Evolutionary conservation across 2,888 invertebrate genomes (phyloP).

Genomic region (Cantharis rufa): DNA sequence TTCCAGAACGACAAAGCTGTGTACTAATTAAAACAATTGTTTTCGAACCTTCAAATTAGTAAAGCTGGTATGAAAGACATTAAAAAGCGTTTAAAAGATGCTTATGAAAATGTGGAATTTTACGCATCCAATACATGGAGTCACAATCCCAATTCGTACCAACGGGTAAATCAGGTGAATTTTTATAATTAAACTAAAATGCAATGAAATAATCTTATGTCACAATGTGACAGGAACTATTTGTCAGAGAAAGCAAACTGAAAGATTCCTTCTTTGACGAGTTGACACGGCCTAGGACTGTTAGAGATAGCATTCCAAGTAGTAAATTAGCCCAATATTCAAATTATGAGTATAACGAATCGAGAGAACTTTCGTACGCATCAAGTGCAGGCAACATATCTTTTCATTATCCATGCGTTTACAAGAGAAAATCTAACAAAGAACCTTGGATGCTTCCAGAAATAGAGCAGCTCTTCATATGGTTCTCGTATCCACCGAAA

Average conservation of each 20-base stretch:
- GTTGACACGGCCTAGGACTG: slow-evolving; percentile 55
- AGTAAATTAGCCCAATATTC: slow-evolving; percentile 63
- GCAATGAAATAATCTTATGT: background rate
- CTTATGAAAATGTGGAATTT: slow-evolving; percentile 49
- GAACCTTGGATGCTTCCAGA: slow-evolving; percentile 68
- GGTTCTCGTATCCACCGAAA: slow-evolving; percentile 41
- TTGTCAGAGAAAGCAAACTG: slow-evolving; percentile 41
- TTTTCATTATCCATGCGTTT: slow-evolving; percentile 35
- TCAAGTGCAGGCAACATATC: slow-evolving; percentile 30
- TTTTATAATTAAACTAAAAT: slow-evolving; percentile 5
- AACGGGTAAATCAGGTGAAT: slow-evolving; percentile 48
- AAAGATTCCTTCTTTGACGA: slow-evolving; percentile 42
- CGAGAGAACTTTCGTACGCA: slow-evolving; percentile 55
- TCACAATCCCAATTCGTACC: slow-evolving; percentile 38
- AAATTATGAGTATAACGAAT: slow-evolving; percentile 58
- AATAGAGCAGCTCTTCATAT: slow-evolving; percentile 53
- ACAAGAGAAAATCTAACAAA: slow-evolving; percentile 43
- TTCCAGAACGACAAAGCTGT: background rate
- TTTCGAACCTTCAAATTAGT: background rate
- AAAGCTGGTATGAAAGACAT: slow-evolving; percentile 33
- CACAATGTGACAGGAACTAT: slow-evolving; percentile 44
- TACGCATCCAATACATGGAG: slow-evolving; percentile 50
- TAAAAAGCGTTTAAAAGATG: slow-evolving; percentile 44
- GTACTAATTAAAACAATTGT: background rate
- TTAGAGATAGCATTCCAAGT: slow-evolving; percentile 67